These are phyloP conservation scores for Hirundo rustica DNA, from an alignment of 2,797 vertebrate species.

Conservation along the genomic window DNA sequence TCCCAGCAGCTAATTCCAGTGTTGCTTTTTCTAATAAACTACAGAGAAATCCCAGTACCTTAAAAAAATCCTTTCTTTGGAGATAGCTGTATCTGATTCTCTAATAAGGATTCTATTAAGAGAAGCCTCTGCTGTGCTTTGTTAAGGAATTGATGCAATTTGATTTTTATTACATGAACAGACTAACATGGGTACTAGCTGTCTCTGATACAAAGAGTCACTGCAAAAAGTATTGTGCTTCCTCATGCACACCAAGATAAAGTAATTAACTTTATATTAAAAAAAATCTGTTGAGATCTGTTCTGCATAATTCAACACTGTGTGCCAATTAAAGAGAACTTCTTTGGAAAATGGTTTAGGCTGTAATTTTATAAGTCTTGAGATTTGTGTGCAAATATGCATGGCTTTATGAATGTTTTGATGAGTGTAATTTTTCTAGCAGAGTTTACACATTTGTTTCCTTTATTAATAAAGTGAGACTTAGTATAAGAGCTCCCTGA, in stretches of 20 bases:
- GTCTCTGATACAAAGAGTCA: conserved; percentile 34
- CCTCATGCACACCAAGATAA: conserved; percentile 50
- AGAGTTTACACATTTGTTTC: conserved; percentile 9
- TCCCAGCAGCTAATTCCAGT: conserved; percentile 33
- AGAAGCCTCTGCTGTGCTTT: conserved; percentile 49
- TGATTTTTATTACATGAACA: conserved; percentile 68
- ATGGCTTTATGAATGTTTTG: conserved; percentile 5
- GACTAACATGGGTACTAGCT: conserved; percentile 40
- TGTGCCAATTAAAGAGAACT: conserved; percentile 47
- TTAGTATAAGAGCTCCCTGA: not conserved
- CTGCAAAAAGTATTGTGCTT: conserved; percentile 43
- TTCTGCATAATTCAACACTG: conserved; percentile 64
- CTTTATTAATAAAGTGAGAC: not conserved
- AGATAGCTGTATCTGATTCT: conserved; percentile 56
- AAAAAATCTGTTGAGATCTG: conserved; percentile 47
- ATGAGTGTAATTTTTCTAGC: conserved; percentile 12
- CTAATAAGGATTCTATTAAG: conserved; percentile 61
- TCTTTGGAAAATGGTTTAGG: conserved; percentile 31
- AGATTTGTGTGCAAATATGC: conserved; percentile 6
- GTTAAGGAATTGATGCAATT: conserved; percentile 69
- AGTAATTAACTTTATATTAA: conserved; percentile 65
- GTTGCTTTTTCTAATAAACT: conserved; percentile 49
- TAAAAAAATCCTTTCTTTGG: conserved; percentile 42
- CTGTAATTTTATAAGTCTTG: conserved; percentile 27
- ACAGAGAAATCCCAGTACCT: conserved; percentile 34